Percentiles rank a stretch among this genome's conserved stretches.
phyloP scores from a whole-genome alignment of 2,797 vertebrate genomes.

The Tympanoctomys barrerae region DNA sequence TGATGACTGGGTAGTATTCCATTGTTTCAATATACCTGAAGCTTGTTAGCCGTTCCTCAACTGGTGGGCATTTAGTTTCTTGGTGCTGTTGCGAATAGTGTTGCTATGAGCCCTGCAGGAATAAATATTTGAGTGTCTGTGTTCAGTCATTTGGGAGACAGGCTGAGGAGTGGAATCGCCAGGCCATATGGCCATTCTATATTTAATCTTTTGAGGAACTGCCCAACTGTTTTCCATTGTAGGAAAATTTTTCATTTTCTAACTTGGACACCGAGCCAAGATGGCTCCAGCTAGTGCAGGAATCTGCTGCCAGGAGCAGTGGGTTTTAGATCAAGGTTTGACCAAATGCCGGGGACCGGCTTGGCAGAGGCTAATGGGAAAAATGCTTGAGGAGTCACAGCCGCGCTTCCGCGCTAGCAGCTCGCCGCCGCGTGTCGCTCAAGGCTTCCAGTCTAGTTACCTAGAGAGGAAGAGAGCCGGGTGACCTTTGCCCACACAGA shows the following conservation, averaged over 20 bases:
- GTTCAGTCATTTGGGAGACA: background rate
- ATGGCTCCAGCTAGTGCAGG: background rate
- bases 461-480: background rate
- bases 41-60: background rate
- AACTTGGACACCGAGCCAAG: background rate
- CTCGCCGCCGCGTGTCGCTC: background rate
- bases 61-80: background rate
- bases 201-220: background rate
- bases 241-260: background rate
- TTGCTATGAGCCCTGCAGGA: background rate
- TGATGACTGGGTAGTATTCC: background rate
- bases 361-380: constrained; percentile 24
- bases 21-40: background rate
- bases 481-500: background rate
- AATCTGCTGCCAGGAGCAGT: background rate
- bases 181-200: background rate
- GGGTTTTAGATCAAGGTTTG: background rate
- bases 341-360: background rate
- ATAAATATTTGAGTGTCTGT: background rate
- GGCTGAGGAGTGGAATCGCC: background rate
- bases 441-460: background rate
- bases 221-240: background rate
- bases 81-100: background rate
- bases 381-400: background rate
- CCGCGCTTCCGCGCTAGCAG: background rate